Base-by-base conservation (phyloP, 2,113 vertebrate genomes). In the Notothenia coriiceps region DNA sequence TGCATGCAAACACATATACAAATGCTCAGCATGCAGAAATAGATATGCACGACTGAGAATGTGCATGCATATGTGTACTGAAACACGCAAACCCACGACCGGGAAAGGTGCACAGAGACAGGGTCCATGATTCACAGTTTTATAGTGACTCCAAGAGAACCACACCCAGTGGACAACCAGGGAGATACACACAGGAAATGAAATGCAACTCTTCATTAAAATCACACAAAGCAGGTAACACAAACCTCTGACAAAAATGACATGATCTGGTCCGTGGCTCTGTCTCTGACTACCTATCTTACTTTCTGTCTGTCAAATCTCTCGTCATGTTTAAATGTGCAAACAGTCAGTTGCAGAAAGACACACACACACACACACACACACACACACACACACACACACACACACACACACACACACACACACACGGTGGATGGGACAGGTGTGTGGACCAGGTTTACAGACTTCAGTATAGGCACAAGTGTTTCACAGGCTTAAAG, bases 381-480 rank as follows among this genome's bases (percentile, higher is more conserved):
- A 35, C 35, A 35, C 3, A 80, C 54, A 50, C 56, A 74, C 56
- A 64, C 72, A 69, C 43, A 70, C 51, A 55, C 13, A 76, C 17
- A 67, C 5, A 61, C 62, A 43, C 10, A 57, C 18, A 69, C 6
- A 64, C 14, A 68, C 63, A 74, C 43, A 76, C 22, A 43, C 29
- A 52, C 35, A 65, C 64, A 68, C 22, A 56, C 52, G 46, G 62
- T 75, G 66, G 60, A 80, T 67, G 62, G 84, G 77, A 76, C 85
- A 88, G 82, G 85, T 87, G 88, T 81, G 76, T 79, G 70, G 79
- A 80, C 80, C 82, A 87, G 82, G 88, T 89, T 85, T 62, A 74
- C 49, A 75, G 70, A 77, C 77, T 75, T 56, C 40, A 69, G 70
- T 75, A 65, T 64, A 74, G 72, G 50, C 66, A 59, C 74, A 83